Conservation (phyloP, 1,140 invertebrate genomes). For the Drosophila kohkoa region DNA sequence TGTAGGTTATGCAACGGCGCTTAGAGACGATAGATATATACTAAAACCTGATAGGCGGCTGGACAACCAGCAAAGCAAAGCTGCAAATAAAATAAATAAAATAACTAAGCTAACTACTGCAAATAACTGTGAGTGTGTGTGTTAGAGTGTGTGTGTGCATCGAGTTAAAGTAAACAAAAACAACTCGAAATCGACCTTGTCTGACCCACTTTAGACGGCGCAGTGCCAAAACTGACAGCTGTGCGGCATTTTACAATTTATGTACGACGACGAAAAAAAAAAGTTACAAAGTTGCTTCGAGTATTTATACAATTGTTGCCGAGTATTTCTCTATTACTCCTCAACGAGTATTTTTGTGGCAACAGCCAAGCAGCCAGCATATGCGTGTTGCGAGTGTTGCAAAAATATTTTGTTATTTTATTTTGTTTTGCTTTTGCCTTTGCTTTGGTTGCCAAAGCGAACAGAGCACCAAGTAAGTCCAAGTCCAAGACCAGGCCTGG, state of each 20-base stretch:
- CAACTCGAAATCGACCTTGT: constrained; percentile 72
- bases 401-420: constrained; percentile 40
- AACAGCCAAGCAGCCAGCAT: neutral
- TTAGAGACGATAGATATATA: constrained; percentile 33
- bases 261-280: constrained; percentile 31
- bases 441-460: constrained; percentile 38
- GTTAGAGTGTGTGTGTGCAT: constrained; percentile 14
- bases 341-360: constrained; percentile 22
- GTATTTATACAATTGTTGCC: constrained; percentile 30
- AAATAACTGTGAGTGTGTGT: constrained; percentile 21
- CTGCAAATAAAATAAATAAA: constrained; percentile 13
- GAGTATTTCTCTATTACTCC: constrained; percentile 10
- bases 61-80: constrained; percentile 37
- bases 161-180: constrained; percentile 54
- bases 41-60: constrained; percentile 44
- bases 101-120: constrained; percentile 32
- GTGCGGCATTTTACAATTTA: constrained; percentile 78
- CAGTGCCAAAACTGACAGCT: constrained; percentile 79
- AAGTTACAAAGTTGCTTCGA: constrained; percentile 10
- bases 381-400: constrained; percentile 58
- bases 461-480: constrained; percentile 29
- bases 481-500: constrained; percentile 39
- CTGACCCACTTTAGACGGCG: constrained; percentile 77
- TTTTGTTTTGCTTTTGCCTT: constrained; percentile 7
- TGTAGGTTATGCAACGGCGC: constrained; percentile 36